Evolutionary conservation across 2,888 invertebrate species (phyloP), one percentile per base, ranked within the genome.

Genomic region (Xestia xanthographa): DNA sequence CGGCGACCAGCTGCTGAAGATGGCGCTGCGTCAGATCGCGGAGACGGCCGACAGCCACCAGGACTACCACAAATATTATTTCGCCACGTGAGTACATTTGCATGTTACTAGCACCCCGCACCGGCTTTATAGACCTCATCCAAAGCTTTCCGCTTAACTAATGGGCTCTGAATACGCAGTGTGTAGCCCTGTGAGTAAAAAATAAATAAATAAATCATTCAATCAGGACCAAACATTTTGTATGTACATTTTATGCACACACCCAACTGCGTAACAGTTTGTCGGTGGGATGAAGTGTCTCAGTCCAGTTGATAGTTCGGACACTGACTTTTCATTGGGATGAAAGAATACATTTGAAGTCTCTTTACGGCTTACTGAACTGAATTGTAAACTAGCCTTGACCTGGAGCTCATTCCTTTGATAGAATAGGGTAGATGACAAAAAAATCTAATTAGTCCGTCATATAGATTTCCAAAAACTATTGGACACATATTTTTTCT

Each of bases 61-160:
- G 77, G 83, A 85, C 82, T 95, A 95, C 92, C 83, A 81, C 85
- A 92, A 93, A 83, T 93, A 92, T 92, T 95, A 92, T 88, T 82
- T 95, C 53, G 93, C 94, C 76, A 90, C 90, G 95, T 95, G 82
- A 93, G 94, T 94, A 53, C 45, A 14, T 22, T 12, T 2, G 38
- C n/a, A n/a, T n/a, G 14, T n/a, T 38, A 38, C 11, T n/a, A 38
- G 14, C 56, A 6, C 6, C 1, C 6, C 53, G 12, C n/a, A 11
- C 11, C 56, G 14, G 14, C 26, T 34, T 34, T 34, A 34, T 34
- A 34, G 3, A 34, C 34, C 34, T 34, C n/a, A 14, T 8, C 38
- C 38, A n/a, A 14, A 22, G n/a, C 38, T 63, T n/a, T n/a, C 38
- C 62, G 6, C 38, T 22, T n/a, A n/a, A 38, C 34, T 53, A 53